Evolutionary conservation across 1,140 invertebrate genomes (phyloP).

Genomic region (Eciton burchellii): DNA sequence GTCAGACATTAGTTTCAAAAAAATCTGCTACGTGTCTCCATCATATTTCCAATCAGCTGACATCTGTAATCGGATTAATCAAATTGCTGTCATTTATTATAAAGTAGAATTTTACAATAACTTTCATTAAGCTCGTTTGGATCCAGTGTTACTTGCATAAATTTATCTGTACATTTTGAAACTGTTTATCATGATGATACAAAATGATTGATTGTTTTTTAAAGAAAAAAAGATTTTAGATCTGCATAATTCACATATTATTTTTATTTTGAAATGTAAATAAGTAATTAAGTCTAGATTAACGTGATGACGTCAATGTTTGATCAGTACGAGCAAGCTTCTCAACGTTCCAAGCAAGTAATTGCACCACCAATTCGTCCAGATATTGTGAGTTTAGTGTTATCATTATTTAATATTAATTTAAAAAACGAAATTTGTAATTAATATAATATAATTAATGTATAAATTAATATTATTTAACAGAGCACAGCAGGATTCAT

Average conservation of each 20-base stretch:
- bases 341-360: conserved; percentile 85
- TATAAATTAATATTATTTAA: conserved; percentile 59
- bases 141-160: background rate
- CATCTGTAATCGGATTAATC: too few species aligned
- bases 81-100: too few species aligned
- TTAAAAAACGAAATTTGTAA: conserved; percentile 44
- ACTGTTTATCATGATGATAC: background rate
- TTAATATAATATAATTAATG: too few species aligned
- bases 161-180: background rate
- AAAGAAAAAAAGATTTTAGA: background rate
- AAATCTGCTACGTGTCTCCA: too few species aligned
- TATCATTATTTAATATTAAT: conserved; percentile 26
- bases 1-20: too few species aligned
- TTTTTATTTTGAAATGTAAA: background rate
- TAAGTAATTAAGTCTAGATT: conserved; percentile 1
- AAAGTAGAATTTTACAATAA: too few species aligned
- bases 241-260: background rate
- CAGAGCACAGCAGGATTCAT: conserved; percentile 88
- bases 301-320: conserved; percentile 90
- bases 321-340: conserved; percentile 91
- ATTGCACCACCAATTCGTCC: conserved; percentile 80
- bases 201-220: background rate
- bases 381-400: conserved; percentile 84
- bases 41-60: too few species aligned
- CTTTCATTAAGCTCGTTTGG: background rate